Base-by-base conservation (phyloP, 2,797 vertebrate genomes). In the Acipenser ruthenus region DNA sequence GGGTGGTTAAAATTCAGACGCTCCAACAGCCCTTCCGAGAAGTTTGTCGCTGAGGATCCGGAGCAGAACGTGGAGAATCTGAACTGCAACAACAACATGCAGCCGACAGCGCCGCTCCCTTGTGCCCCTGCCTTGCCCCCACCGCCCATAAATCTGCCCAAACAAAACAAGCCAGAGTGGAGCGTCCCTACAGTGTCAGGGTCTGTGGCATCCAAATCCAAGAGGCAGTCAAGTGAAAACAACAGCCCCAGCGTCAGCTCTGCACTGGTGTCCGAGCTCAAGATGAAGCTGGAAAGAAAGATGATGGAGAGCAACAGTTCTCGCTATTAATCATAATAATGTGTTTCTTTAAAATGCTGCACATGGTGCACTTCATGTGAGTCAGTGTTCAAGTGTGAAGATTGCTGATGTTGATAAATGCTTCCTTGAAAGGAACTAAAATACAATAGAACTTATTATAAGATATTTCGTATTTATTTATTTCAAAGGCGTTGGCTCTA, bases 201-300 rank as follows among this genome's bases (percentile, higher is more conserved):
- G 0, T 84, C 88, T 0, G 73, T 99, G 73, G 84, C 83, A 6
- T 88, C 86, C 8, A 86, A 77, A 66, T 78, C 83, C 0, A 71
- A 75, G 47, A 89, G 78, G n/a, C 73, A 73, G 13, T 69, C 77
- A 6, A 63, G 70, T 3, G 87, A 84, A 50, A 81, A 83, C 60
- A 91, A 79, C 75, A 77, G 90, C 0, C 80, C 75, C 0, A 78
- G 82, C 63, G 49, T 92, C 9, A 93, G 92, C 76, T 89, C 87
- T 0, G 94, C 95, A 64, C 84, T 99, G 0, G 95, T 99, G 37
- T 96, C 94, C 0, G 96, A 99, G 86, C 92, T 98, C 50, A 98
- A 97, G 79, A 87, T 89, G 81, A 96, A 84, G 82, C 88, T 99
- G 74, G 95, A 98, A 82, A 91, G 93, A 84, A 96, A 92, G 78